Base-by-base conservation (phyloP, 2,888 invertebrate genomes). In the Molanna angustata region DNA sequence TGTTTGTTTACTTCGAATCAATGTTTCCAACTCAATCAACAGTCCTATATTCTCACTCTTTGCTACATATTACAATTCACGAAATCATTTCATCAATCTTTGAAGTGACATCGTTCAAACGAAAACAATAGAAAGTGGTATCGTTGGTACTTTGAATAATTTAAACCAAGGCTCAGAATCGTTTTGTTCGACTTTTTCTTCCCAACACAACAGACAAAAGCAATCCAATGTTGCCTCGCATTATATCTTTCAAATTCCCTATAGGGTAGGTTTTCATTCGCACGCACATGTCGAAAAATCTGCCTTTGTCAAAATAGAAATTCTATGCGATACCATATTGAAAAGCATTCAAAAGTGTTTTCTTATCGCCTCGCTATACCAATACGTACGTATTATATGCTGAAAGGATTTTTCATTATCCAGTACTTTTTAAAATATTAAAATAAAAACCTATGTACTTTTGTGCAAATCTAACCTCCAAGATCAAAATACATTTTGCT, bases 91-190 rank as follows among this genome's bases (percentile, higher is more conserved):
- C 41, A 48, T 48, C 53, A 48, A 48, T 48, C 48, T 53, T 39
- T 31, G 32, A 52, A 48, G 52, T 52, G 42, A 48, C 54, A 32
- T 45, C 46, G 19, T 16, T 17, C 18, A 39, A 40, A 21, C 49
- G 41, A 54, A 54, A 54, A 54, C 54, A 54, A 50, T 54, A 54
- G 43, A 49, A 31, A 31, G 43, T 22, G 47, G 33, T 39, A 47
- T 47, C 27, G 39, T 16, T 6, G 41, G 35, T 31, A 40, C 39
- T 47, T 44, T 54, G 54, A 54, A 54, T 54, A 49, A 54, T 54
- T 54, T 54, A 54, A 18, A 13, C 14, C 20, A 20, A 46, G 32
- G 46, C 21, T 46, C 46, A 32, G 35, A 46, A 16, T 19, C 20
- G 33, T 33, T 46, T 46, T 46, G 27, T 27, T 46, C 19, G 33